Base-by-base conservation (phyloP, 1,140 invertebrate genomes). In the Himalopsyche phryganea region DNA sequence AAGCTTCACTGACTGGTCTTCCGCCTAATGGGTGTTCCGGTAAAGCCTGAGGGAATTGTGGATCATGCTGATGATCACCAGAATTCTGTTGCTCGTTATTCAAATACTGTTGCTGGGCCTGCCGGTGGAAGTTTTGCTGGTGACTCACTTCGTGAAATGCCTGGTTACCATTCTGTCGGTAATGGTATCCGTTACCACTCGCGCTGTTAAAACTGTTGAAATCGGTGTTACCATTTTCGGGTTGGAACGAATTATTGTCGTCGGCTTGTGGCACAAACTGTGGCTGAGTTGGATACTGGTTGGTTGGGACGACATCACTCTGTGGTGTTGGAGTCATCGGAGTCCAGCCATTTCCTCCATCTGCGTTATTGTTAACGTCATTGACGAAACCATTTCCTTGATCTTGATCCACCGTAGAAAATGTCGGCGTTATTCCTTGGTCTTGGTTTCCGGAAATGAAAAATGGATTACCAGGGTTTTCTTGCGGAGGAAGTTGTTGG, bases 31-130 rank as follows among this genome's bases (percentile, higher is more conserved):
- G 60, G 35, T 62, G 55, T 11, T 32, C 48, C 23, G 60, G 60
- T 2, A 53, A 66, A 6, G 63, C 66, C 40, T 71, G 67, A n/a
- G 51, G 50, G 32, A 68, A 68, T 49, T 75, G 71, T 45, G 69
- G 70, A 2, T 61, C 66, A 13, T 70, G 65, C 40, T 63, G 60
- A 14, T 40, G 55, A 46, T 59, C 54, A 11, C 49, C 56, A 15
- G 38, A 40, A 41, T 14, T 6, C 28, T 56, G 23, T 9, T 3
- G 9, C n/a, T n/a, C n/a, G n/a, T n/a, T 41, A 19, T 54, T 54
- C 32, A 56, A 28, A 42, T 42, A 57, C 50, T 54, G 54, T 20
- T 61, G 45, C 17, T 58, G 53, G 19, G 28, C 33, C 20, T 58
- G 41, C 35, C 50, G 54, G 11, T 63, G 44, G 28, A 47, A 32